phyloP scores from a whole-genome alignment of 2,888 invertebrate species.

The Phoenoteleia sp. region DNA sequence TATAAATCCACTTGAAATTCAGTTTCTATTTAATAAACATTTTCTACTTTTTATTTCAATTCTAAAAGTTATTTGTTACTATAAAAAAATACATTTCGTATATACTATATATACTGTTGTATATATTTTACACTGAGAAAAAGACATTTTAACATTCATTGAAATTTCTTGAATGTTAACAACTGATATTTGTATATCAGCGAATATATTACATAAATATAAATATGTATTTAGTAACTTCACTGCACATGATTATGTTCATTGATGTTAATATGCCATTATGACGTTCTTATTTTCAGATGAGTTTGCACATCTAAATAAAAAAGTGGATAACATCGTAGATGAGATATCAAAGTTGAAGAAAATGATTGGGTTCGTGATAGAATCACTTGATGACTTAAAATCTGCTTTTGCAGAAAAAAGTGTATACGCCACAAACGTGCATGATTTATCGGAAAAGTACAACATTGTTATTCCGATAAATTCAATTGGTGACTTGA shows the following conservation, averaged over 20 bases:
- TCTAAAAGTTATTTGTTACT: background rate
- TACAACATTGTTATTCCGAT: background rate
- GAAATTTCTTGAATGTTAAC: background rate
- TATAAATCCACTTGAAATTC: no score
- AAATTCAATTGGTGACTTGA: background rate
- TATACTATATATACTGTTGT: background rate
- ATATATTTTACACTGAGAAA: background rate
- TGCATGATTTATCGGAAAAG: background rate
- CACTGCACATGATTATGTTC: background rate
- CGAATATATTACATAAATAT: background rate
- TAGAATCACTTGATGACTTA: background rate
- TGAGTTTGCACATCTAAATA: background rate
- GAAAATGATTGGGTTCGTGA: background rate
- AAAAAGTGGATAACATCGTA: background rate
- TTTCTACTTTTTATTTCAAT: background rate
- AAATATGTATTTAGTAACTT: background rate
- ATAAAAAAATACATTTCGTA: background rate
- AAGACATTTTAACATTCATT: background rate
- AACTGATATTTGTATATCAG: background rate
- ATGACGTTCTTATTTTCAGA: background rate
- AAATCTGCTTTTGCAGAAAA: background rate
- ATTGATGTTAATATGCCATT: background rate
- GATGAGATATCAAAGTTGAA: background rate
- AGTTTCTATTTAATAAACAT: background rate
- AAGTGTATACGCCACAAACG: background rate